phyloP scores from a whole-genome alignment of 1,140 invertebrate genomes.

The Cyrtorhinus lividipennis region DNA sequence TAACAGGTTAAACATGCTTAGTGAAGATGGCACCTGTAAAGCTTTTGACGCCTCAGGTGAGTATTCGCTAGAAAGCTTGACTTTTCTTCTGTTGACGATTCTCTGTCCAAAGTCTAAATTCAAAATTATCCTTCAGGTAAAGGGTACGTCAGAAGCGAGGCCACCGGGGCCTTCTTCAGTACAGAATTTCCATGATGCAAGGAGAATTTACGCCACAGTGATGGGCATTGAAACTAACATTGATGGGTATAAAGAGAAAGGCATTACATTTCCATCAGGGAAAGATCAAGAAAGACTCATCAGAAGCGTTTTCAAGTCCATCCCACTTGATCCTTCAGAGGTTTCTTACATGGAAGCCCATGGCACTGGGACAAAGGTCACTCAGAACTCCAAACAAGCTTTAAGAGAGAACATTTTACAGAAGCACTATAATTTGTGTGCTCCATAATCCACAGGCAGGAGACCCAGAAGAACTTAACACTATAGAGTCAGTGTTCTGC shows the following conservation, averaged over 20 bases:
- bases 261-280: slow-evolving; percentile 84
- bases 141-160: slow-evolving; percentile 87
- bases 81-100: no score
- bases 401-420: neutral
- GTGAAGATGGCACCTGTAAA: slow-evolving; percentile 70
- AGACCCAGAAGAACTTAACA: slow-evolving; percentile 91
- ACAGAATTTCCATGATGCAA: slow-evolving; percentile 58
- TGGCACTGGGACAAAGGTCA: slow-evolving; percentile 81
- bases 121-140: slow-evolving; percentile 44
- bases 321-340: slow-evolving; percentile 59
- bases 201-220: slow-evolving; percentile 70
- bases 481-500: slow-evolving; percentile 84
- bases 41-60: slow-evolving; percentile 76
- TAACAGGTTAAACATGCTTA: slow-evolving; percentile 77
- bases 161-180: slow-evolving; percentile 63
- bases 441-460: slow-evolving; percentile 39
- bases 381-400: neutral
- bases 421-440: no score
- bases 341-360: slow-evolving; percentile 88
- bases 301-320: slow-evolving; percentile 67
- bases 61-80: neutral
- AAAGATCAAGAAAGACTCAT: slow-evolving; percentile 75
- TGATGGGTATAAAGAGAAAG: slow-evolving; percentile 76
- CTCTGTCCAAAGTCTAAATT: no score
- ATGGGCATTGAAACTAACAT: slow-evolving; percentile 74